phyloP scores from a whole-genome alignment of 2,888 invertebrate species.

The Neocrepidodera transversa region DNA sequence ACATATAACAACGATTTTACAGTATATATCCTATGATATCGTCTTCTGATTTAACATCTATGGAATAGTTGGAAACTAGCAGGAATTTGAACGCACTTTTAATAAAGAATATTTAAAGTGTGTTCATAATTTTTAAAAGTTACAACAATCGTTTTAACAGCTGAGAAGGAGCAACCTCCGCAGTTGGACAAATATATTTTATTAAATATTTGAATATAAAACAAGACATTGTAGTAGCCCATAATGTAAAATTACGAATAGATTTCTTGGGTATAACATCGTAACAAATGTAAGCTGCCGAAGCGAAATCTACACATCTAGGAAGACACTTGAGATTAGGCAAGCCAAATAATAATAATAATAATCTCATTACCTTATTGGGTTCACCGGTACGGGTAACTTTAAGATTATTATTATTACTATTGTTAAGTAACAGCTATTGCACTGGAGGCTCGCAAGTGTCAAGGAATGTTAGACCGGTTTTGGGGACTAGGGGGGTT shows the following conservation, averaged over 20 bases:
- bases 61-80: neutral
- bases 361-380: constrained; percentile 40
- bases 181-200: constrained; percentile 13
- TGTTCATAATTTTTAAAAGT: neutral
- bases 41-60: constrained; percentile 13
- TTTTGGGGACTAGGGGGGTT: constrained; percentile 41
- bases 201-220: constrained; percentile 32
- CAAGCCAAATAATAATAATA: constrained; percentile 34
- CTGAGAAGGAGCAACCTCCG: constrained; percentile 5
- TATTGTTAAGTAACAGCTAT: constrained; percentile 40
- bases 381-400: neutral
- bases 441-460: constrained; percentile 52
- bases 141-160: constrained; percentile 1
- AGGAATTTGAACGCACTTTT: neutral
- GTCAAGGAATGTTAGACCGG: constrained; percentile 56
- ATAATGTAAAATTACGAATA: constrained; percentile 28
- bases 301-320: constrained; percentile 47
- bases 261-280: constrained; percentile 38
- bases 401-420: constrained; percentile 17
- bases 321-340: constrained; percentile 58
- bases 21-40: constrained; percentile 14
- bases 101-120: constrained; percentile 2
- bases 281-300: constrained; percentile 47
- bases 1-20: constrained; percentile 12
- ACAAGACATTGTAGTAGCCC: constrained; percentile 43